Evolutionary conservation across 2,888 invertebrate species (phyloP), one percentile per base, ranked within the genome.

Genomic region (Coleophora deauratella): DNA sequence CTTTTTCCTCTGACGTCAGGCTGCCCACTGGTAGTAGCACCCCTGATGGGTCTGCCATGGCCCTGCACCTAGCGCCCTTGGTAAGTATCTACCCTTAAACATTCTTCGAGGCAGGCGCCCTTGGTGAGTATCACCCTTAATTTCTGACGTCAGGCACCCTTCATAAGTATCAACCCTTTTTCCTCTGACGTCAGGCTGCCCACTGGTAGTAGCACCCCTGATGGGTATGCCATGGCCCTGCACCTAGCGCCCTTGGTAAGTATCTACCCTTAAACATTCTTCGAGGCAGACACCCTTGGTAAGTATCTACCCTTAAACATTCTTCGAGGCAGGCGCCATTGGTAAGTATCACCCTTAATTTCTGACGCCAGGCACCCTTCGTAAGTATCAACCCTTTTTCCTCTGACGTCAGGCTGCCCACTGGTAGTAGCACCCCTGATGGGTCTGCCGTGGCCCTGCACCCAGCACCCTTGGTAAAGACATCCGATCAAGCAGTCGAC

Each of bases 1-100:
- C n/a, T n/a, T n/a, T n/a, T n/a, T 74, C 92, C 4, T 88, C 89
- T 12, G 89, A 88, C 37, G 44, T 59, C 21, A 47, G 54, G 0
- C 45, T 80, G 2, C 27, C 31, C 0, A 66, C 76, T 0, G 63
- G 62, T 0, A 45, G 52, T n/a, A 44, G 38, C 9, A 59, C 45
- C 1, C 63, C 61, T 0, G 60, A 66, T 3, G 62, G 62, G 0
- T 46, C 54, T 1, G 42, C 68, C 21, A 54, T 54, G 0, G 78
- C 79, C 0, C 21, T 72, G 32, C 67, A 69, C 12, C 80, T 80
- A 0, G 15, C 63, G 1, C 55, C 59, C 32, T 44, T 81, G 73
- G 82, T 82, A 42, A 68, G 66, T 42, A 7, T 11, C 37, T 35
- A 28, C 38, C 21, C 21, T 4, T 21, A 4, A 4, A 21, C 21